Evolutionary conservation across 2,797 vertebrate genomes (phyloP).

Genomic region (Gastrophryne carolinensis): DNA sequence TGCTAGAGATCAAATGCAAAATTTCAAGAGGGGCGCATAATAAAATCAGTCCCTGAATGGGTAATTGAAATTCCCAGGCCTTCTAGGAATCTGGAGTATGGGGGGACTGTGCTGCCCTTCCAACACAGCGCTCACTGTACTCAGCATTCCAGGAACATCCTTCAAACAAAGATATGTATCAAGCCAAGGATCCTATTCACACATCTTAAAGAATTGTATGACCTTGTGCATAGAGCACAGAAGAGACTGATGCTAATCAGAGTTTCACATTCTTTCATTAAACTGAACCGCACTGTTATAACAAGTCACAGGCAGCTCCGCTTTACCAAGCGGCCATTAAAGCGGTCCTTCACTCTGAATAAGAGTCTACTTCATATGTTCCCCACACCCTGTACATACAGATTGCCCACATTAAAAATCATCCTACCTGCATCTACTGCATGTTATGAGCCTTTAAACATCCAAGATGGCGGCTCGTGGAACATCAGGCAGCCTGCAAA

Average conservation of each 20-base stretch:
- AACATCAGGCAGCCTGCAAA: no score
- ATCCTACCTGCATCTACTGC: no score
- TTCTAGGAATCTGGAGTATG: slow-evolving; percentile 45
- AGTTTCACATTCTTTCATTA: neutral
- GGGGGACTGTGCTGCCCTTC: slow-evolving; percentile 16
- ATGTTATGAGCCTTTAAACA: no score
- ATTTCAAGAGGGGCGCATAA: neutral
- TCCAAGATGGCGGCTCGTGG: no score
- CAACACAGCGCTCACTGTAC: neutral
- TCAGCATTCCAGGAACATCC: slow-evolving; percentile 30
- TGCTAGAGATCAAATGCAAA: no score
- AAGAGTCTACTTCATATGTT: no score
- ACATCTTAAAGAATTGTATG: neutral
- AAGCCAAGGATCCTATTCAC: slow-evolving; percentile 28
- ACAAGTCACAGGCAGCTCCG: no score
- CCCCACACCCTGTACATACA: no score
- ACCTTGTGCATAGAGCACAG: neutral
- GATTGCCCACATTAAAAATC: no score
- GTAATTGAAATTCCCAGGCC: slow-evolving; percentile 51
- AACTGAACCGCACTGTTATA: neutral
- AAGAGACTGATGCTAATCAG: neutral
- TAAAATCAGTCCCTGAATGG: neutral
- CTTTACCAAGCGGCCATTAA: no score
- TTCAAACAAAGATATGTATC: slow-evolving; percentile 38
- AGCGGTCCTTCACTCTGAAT: no score